Conservation (phyloP, 2,888 invertebrate genomes). For the Drosophila limbata region DNA sequence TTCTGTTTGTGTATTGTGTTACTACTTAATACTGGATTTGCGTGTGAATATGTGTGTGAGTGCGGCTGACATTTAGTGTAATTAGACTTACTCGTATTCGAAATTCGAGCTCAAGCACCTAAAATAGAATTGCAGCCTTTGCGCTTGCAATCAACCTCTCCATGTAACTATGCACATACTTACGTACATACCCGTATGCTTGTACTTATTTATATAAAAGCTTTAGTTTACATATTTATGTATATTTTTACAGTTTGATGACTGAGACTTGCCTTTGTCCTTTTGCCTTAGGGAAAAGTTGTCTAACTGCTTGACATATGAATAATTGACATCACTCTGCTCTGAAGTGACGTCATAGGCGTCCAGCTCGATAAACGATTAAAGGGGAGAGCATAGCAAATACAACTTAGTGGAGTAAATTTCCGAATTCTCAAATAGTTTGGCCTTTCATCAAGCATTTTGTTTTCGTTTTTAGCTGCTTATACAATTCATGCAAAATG, state of each 20-base stretch:
- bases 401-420: constrained; percentile 24
- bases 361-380: constrained; percentile 62
- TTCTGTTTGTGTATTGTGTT: constrained; percentile 58
- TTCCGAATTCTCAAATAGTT: constrained; percentile 42
- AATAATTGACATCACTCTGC: constrained; percentile 56
- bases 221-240: constrained; percentile 23
- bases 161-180: not conserved
- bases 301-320: constrained; percentile 46
- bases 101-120: constrained; percentile 50
- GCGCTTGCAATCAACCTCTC: constrained; percentile 8
- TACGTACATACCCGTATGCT: not conserved
- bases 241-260: constrained; percentile 16
- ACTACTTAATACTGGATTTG: constrained; percentile 31
- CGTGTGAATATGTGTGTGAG: constrained; percentile 23
- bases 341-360: constrained; percentile 63
- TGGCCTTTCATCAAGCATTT: constrained; percentile 51
- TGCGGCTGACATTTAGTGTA: constrained; percentile 56
- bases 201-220: constrained; percentile 4
- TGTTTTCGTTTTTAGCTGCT: constrained; percentile 60
- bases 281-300: constrained; percentile 29
- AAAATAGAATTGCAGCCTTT: constrained; percentile 57
- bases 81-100: constrained; percentile 65
- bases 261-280: constrained; percentile 14
- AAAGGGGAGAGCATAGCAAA: constrained; percentile 38
- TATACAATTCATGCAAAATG: constrained; percentile 71